Conservation (phyloP, 1,140 invertebrate species). For the Melanaphis sacchari region DNA sequence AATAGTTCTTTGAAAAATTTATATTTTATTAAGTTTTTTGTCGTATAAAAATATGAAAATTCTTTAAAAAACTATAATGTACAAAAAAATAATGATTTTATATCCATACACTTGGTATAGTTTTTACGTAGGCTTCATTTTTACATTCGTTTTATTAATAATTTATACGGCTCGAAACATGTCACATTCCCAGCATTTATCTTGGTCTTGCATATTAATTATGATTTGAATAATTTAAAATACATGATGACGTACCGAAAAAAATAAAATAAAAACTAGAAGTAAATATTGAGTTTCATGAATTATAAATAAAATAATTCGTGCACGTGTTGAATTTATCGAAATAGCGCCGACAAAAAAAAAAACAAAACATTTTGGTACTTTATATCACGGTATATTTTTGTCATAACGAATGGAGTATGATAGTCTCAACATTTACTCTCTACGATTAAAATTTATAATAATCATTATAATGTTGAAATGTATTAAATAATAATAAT, state of each 20-base stretch:
- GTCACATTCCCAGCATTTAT: not conserved
- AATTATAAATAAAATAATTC: not conserved
- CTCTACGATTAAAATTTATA: not conserved
- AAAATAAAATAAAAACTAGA: not conserved
- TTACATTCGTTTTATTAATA: slow-evolving; percentile 5
- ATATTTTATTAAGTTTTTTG: not conserved
- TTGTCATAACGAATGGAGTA: not conserved
- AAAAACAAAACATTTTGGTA: not conserved
- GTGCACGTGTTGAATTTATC: not conserved
- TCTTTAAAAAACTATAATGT: not conserved
- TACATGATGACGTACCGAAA: not conserved
- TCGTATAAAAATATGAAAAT: not conserved
- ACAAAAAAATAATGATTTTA: not conserved
- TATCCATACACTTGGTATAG: not conserved
- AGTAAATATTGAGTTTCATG: not conserved
- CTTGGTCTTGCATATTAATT: not conserved
- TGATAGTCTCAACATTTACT: not conserved
- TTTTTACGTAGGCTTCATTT: not conserved
- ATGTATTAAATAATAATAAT: not conserved
- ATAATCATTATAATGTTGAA: not conserved
- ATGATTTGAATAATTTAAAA: slow-evolving; percentile 19
- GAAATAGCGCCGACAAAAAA: not conserved
- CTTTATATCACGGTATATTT: not conserved
- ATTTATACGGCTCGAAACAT: not conserved
- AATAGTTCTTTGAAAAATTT: not conserved